These are phyloP conservation scores for Nipponia nippon DNA, from an alignment of 2,113 vertebrate species.

Conservation along the genomic window DNA sequence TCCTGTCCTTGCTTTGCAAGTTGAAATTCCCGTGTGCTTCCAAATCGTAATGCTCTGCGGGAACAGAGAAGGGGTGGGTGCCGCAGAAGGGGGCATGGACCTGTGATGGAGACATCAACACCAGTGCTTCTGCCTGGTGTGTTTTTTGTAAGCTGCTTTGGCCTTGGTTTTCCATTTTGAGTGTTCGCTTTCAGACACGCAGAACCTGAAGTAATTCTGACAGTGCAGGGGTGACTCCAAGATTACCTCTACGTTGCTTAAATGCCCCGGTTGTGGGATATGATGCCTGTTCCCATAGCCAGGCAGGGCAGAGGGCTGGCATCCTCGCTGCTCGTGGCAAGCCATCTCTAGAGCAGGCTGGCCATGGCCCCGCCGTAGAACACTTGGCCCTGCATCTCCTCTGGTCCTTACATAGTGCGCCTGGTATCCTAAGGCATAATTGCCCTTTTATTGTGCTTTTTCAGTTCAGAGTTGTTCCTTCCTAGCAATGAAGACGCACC, in stretches of 20 bases:
- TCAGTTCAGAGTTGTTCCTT: not conserved
- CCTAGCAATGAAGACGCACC: not conserved
- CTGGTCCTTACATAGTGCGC: not conserved
- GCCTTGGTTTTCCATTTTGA: not conserved
- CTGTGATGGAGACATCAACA: not conserved
- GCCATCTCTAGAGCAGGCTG: not conserved
- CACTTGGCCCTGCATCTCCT: not conserved
- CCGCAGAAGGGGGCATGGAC: not conserved
- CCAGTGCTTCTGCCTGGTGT: not conserved
- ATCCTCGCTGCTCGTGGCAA: not conserved
- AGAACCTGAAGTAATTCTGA: not conserved
- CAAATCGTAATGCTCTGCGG: not conserved
- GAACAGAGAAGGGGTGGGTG: not conserved
- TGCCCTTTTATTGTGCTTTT: fast-evolving
- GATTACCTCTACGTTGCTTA: not conserved
- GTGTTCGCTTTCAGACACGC: fast-evolving
- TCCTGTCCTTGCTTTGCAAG: not conserved
- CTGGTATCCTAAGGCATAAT: not conserved
- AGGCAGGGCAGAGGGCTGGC: not conserved
- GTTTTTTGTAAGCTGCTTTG: not conserved
- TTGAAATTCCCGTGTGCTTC: not conserved
- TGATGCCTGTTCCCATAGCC: not conserved
- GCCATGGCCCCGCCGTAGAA: too few relatives aligned
- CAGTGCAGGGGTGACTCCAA: not conserved
- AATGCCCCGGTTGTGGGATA: not conserved